Evolutionary conservation across 2,113 vertebrate genomes (phyloP).

Genomic region (Leptodactylus fuscus): DNA sequence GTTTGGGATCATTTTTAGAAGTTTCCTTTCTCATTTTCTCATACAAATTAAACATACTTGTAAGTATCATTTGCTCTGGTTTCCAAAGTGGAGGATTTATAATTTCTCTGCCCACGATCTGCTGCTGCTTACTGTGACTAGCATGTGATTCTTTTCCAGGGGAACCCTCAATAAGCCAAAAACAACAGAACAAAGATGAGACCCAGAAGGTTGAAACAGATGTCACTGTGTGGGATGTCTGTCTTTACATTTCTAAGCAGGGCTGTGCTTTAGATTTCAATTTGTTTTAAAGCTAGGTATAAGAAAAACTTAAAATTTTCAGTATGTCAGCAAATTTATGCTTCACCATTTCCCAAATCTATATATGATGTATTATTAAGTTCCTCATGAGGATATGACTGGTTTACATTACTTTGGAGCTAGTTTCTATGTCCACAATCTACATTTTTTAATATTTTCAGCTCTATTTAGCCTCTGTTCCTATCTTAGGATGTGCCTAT

Average conservation of each 20-base stretch:
- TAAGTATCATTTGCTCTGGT: conserved; percentile 3
- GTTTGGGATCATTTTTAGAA: neutral
- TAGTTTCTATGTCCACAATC: too few relatives aligned
- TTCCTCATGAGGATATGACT: neutral
- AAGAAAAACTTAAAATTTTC: neutral
- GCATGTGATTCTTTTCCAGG: conserved; percentile 26
- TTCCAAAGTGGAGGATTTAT: conserved; percentile 29
- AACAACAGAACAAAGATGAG: conserved; percentile 30
- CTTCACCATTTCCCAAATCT: neutral
- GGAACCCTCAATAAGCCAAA: conserved; percentile 30
- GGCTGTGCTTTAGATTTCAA: neutral
- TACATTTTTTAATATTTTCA: neutral
- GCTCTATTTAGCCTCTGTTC: neutral
- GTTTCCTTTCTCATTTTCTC: neutral
- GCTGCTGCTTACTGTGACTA: conserved; percentile 26
- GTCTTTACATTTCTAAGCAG: conserved; percentile 19
- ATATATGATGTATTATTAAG: neutral
- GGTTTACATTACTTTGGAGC: neutral
- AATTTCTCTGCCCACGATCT: conserved; percentile 20
- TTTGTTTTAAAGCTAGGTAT: neutral
- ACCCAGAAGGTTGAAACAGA: conserved; percentile 49
- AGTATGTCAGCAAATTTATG: neutral
- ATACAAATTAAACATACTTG: neutral
- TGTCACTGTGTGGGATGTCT: conserved; percentile 39
- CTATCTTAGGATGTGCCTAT: neutral